phyloP scores from a whole-genome alignment of 2,888 invertebrate species.

The Stenodera caucasica region DNA sequence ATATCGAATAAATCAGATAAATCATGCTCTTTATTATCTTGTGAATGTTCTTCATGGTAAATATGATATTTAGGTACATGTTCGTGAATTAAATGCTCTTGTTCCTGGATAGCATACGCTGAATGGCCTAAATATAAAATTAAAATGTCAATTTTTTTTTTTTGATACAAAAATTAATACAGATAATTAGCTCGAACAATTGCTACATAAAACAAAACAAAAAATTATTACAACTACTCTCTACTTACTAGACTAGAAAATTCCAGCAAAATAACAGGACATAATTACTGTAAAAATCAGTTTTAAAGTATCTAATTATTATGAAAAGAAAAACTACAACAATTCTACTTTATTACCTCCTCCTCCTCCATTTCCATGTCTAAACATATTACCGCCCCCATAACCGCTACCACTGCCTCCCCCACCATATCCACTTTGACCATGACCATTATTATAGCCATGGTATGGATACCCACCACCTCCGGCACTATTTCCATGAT shows the following conservation, averaged over 20 bases:
- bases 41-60: slow-evolving; percentile 43
- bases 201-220: not conserved
- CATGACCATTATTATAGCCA: slow-evolving; percentile 23
- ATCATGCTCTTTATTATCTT: slow-evolving; percentile 62
- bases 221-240: not conserved
- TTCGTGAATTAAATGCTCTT: slow-evolving; percentile 36
- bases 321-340: not conserved
- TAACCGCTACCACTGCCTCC: not conserved
- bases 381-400: slow-evolving; percentile 7
- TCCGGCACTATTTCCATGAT: slow-evolving; percentile 29
- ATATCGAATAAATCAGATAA: slow-evolving; percentile 77
- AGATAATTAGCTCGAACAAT: not conserved
- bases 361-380: slow-evolving; percentile 4
- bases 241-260: slow-evolving; percentile 4
- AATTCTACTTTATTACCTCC: slow-evolving; percentile 10
- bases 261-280: not conserved
- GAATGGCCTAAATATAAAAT: slow-evolving; percentile 18
- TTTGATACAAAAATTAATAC: not conserved
- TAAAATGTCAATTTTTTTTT: slow-evolving; percentile 7
- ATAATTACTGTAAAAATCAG: not conserved
- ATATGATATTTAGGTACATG: slow-evolving; percentile 47
- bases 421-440: slow-evolving; percentile 28
- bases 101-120: slow-evolving; percentile 36
- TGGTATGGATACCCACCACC: slow-evolving; percentile 8
- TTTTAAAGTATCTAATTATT: too few relatives aligned